Evolutionary conservation across 2,113 vertebrate species (phyloP), one percentile per base, ranked within the genome.

Genomic region (Leptobrachium leishanense): DNA sequence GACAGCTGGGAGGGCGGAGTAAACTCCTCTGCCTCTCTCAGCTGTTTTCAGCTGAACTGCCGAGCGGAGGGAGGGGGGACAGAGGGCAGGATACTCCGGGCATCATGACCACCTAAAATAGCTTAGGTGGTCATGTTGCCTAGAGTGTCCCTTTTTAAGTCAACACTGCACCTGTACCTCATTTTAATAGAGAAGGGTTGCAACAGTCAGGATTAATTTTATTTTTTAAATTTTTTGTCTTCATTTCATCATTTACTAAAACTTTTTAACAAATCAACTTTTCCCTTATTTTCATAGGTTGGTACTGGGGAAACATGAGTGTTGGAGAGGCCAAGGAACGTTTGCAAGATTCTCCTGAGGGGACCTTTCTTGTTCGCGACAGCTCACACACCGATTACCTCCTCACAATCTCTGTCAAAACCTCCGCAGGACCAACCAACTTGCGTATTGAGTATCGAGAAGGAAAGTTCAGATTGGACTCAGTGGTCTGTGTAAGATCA

Each of bases 401-500:
- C 69, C 92, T 98, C 85, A 99, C 96, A 82, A 98, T 98, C 87
- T 98, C 97, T 0, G 95, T 97, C 76, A 96, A 98, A 92, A 98
- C 97, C 0, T 95, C 95, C 15, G 95, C 95, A 0, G 97, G 97
- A 82, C 97, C 97, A 81, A 98, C 97, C 81, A 98, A 98, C 84
- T 90, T 98, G 65, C 95, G 97, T 8, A 98, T 99, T 53, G 95
- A 97, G 82, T 97, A 92, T 88, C 93, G 94, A 79, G 95, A 96
- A 57, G 97, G 97, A 53, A 98, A 96, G 74, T 99, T 99, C 91
- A 94, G 96, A 84, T 90, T 99, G 91, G 97, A 99, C 90, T 99
- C 97, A 0, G 94, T 98, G 85, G 93, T 97, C 20, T 94, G 96
- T 88, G 92, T 98, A 76, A 94, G 93, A 82, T 96, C 97, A 65